These are phyloP conservation scores for Propithecus deckenii DNA, from an alignment of 2,797 vertebrate species.

Conservation along the genomic window DNA sequence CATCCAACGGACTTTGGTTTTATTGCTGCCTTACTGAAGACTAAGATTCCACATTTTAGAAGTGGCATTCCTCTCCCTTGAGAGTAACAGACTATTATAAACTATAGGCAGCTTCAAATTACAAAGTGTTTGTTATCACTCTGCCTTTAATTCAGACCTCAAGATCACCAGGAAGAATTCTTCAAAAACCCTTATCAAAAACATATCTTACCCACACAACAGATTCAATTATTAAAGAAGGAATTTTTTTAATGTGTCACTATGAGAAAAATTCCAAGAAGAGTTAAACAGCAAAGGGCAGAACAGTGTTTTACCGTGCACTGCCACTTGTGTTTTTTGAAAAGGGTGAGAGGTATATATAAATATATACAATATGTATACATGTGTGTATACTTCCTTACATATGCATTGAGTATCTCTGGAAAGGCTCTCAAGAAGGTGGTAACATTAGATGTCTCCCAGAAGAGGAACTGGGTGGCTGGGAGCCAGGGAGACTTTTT, in stretches of 20 bases:
- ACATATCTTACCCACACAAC: background rate
- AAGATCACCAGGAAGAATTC: background rate
- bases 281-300: background rate
- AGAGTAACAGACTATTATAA: background rate
- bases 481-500: background rate
- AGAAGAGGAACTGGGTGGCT: background rate
- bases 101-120: background rate
- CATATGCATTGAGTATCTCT: background rate
- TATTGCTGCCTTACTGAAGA: background rate
- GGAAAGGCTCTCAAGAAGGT: background rate
- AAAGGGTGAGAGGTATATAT: background rate
- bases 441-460: background rate
- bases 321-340: background rate
- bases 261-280: background rate
- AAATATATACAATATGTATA: background rate
- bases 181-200: background rate
- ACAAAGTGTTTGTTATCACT: background rate
- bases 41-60: background rate
- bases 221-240: background rate
- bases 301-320: background rate
- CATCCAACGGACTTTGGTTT: background rate
- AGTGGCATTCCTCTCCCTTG: background rate
- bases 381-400: background rate
- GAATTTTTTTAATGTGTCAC: background rate
- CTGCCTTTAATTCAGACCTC: background rate